phyloP scores from a whole-genome alignment of 2,113 vertebrate genomes.

The Brienomyrus brachyistius region DNA sequence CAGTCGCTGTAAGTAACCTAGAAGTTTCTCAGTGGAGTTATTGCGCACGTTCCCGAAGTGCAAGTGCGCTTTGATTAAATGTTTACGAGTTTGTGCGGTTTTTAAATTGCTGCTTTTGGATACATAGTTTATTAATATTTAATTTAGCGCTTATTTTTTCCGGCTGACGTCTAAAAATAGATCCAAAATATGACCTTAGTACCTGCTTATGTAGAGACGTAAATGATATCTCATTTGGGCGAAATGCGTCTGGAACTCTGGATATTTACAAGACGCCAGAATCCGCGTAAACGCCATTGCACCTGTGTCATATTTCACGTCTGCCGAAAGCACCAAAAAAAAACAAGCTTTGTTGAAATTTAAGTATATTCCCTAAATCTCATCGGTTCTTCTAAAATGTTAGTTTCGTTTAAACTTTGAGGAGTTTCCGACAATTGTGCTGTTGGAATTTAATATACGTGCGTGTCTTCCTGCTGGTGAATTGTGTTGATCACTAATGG shows the following conservation, averaged over 20 bases:
- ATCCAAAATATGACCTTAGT: neutral
- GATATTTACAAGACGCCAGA: neutral
- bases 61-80: neutral
- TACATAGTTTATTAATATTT: neutral
- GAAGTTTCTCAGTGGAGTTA: neutral
- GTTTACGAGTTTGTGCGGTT: neutral
- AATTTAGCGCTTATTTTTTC: neutral
- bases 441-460: neutral
- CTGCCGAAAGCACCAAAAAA: neutral
- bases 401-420: neutral
- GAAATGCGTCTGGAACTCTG: neutral
- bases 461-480: neutral
- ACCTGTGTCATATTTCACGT: neutral
- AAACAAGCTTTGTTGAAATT: neutral
- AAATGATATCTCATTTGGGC: neutral
- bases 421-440: neutral
- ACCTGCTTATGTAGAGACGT: neutral
- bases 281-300: neutral
- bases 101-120: neutral
- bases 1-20: constrained; percentile 32
- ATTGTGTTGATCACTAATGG: neutral
- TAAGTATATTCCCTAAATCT: neutral
- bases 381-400: neutral
- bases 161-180: neutral
- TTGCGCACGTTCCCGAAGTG: constrained; percentile 15